These are phyloP conservation scores for Troilus luridus DNA, from an alignment of 2,888 invertebrate genomes.

Conservation along the genomic window DNA sequence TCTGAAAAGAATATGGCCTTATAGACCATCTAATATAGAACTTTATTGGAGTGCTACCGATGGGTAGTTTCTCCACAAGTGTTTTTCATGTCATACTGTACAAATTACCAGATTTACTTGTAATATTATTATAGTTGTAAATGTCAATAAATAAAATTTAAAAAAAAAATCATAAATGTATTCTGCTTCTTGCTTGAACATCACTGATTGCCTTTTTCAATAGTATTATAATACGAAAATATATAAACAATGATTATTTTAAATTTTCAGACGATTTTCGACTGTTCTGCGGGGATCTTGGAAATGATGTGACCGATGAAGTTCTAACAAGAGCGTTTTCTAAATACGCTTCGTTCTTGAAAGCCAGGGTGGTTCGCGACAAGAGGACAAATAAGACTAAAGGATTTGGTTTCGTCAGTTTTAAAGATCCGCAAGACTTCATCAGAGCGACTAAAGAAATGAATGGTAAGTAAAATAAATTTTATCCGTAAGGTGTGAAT, in stretches of 20 bases:
- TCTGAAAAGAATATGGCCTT: too few relatives aligned
- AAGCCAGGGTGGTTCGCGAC: constrained; percentile 95
- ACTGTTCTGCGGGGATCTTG: constrained; percentile 99
- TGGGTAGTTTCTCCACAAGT: too few relatives aligned
- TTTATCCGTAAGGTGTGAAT: not conserved
- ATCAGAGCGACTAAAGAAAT: constrained; percentile 99
- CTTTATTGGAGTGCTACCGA: too few relatives aligned
- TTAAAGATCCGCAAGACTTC: constrained; percentile 97
- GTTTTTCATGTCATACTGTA: too few relatives aligned
- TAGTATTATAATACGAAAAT: not conserved
- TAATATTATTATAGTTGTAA: too few relatives aligned
- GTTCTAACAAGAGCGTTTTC: constrained; percentile 95
- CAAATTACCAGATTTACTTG: too few relatives aligned
- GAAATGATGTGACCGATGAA: constrained; percentile 99
- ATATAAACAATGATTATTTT: constrained; percentile 37
- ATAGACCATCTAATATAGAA: too few relatives aligned
- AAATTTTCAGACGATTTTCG: constrained; percentile 87
- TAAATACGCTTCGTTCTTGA: constrained; percentile 92
- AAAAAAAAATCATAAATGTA: not conserved
- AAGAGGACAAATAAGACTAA: constrained; percentile 98
- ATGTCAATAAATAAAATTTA: too few relatives aligned
- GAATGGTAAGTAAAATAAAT: constrained; percentile 80
- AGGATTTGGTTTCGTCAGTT: constrained; percentile 99
- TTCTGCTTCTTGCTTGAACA: not conserved
- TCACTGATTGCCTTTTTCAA: not conserved